Evolutionary conservation across 2,113 vertebrate species (phyloP), one percentile per base, ranked within the genome.

Genomic region (Notiomystis cincta): DNA sequence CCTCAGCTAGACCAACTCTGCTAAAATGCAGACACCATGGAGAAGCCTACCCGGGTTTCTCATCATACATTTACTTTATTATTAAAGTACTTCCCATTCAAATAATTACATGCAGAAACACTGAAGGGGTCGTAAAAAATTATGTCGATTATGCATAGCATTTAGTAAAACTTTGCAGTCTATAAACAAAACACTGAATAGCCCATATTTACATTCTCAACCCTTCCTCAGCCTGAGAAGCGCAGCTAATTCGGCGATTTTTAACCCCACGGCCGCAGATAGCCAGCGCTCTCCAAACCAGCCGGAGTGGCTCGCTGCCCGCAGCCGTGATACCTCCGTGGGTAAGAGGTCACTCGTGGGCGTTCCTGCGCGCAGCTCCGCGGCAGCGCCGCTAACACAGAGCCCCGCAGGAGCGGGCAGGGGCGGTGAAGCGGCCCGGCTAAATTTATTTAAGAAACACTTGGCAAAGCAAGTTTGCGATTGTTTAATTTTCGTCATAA

Each of bases 401-500:
- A 93, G 21, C 87, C 57, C 78, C 0, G 2, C 69, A 62, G 76
- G 72, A 90, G 5, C 92, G 92, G 80, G 82, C 92, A 87, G 84
- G 75, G 95, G 81, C 89, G 24, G 37, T 48, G 92, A 82, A 71
- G 77, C 87, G 90, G 80, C 21, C 79, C 73, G 69, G 54, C 77
- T 79, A 53, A 86, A 96, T 94, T 95, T 94, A 93, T 96, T 93
- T 44, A 0, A 89, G 94, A 92, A 97, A 83, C 86, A 85, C 79
- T 96, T 94, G 89, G 94, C 87, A 79, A 93, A 65, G 78, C 93
- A 96, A 96, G 94, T 98, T 90, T 95, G 88, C 93, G 85, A 93
- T 51, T 98, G 92, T 92, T 95, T 97, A 91, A 97, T 97, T 97
- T 98, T 94, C 96, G 65, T 97, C 90, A 95, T 75, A 94, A 95